These are phyloP conservation scores for Andrena hattorfiana DNA, from an alignment of 2,888 invertebrate species.

Conservation along the genomic window DNA sequence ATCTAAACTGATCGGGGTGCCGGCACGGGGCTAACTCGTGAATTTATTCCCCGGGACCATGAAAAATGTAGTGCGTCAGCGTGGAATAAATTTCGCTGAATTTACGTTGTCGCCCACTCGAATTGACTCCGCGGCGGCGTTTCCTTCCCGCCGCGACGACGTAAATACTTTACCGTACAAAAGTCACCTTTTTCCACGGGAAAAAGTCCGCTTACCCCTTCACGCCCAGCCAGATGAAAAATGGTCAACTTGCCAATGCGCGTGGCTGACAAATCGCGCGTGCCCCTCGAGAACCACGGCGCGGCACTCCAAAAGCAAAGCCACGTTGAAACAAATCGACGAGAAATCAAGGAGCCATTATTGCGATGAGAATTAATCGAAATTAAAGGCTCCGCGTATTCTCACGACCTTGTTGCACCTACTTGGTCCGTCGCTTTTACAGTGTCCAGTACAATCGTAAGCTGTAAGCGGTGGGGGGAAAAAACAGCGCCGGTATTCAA, in stretches of 20 bases:
- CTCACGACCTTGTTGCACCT: not conserved
- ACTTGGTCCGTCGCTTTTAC: conserved; percentile 26
- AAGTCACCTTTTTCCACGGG: conserved; percentile 26
- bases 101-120: conserved; percentile 55
- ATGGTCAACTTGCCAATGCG: conserved; percentile 19
- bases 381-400: not conserved
- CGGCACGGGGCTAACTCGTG: conserved; percentile 40
- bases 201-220: not conserved
- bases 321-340: too few species aligned
- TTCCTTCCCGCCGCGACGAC: conserved; percentile 24
- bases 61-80: conserved; percentile 70
- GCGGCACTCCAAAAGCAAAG: not conserved
- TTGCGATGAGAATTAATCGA: too few species aligned
- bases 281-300: not conserved
- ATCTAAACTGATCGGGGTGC: conserved; percentile 65
- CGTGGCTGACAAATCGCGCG: conserved; percentile 42
- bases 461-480: not conserved
- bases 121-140: conserved; percentile 28
- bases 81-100: conserved; percentile 70
- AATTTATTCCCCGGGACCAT: conserved; percentile 65
- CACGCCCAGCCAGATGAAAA: conserved; percentile 33
- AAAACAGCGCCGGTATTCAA: conserved; percentile 34
- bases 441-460: not conserved
- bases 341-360: too few species aligned
- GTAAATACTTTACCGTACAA: conserved; percentile 53